Conservation (phyloP, 2,797 vertebrate genomes). For the Pangasius krempfi region DNA sequence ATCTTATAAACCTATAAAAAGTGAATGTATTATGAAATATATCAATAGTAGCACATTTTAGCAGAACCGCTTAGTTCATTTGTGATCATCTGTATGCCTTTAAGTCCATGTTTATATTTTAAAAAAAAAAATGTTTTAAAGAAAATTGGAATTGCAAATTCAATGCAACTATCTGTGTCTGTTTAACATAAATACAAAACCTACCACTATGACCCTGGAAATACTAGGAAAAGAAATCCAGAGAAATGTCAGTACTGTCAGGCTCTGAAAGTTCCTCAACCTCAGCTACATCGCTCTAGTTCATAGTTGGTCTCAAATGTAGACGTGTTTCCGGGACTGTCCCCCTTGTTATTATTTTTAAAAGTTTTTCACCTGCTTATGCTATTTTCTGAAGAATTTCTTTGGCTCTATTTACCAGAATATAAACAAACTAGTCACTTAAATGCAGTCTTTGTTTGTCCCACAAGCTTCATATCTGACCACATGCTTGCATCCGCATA, state of each 20-base stretch:
- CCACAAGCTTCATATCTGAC: neutral
- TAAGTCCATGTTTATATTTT: neutral
- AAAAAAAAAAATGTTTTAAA: too few relatives aligned
- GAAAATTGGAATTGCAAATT: too few relatives aligned
- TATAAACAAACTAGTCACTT: neutral
- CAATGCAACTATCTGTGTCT: too few relatives aligned
- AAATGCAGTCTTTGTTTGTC: neutral
- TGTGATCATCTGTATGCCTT: neutral
- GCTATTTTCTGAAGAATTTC: neutral
- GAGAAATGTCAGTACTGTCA: neutral
- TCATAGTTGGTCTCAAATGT: neutral
- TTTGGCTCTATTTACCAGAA: neutral
- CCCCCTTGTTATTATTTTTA: neutral
- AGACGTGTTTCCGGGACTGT: neutral
- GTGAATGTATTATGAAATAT: neutral
- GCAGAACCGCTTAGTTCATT: neutral
- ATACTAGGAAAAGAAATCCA: neutral
- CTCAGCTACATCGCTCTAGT: neutral
- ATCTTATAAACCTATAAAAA: too few relatives aligned
- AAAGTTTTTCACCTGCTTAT: neutral
- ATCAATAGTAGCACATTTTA: neutral
- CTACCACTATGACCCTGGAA: neutral
- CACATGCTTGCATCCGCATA: neutral
- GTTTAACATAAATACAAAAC: neutral
- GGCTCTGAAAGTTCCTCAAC: neutral